Conservation (phyloP, 1,140 invertebrate genomes). For the Calycopis cecrops region DNA sequence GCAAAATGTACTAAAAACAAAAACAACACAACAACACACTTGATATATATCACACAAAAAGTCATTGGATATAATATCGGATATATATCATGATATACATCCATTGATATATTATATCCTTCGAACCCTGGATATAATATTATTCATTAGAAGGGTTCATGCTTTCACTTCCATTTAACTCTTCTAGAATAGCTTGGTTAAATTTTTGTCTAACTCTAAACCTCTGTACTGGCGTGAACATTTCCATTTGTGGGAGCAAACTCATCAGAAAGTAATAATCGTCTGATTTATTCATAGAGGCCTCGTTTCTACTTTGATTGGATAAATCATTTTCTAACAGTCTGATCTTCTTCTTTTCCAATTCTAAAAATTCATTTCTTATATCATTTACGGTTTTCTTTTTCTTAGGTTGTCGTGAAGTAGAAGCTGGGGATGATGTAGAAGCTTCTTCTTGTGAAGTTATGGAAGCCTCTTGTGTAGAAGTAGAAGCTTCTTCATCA, state of each 20-base stretch:
- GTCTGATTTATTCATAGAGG: slow-evolving; percentile 23
- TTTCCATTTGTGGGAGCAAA: slow-evolving; percentile 28
- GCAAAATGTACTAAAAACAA: too few species aligned
- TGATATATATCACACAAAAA: too few species aligned
- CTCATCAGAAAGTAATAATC: slow-evolving; percentile 27
- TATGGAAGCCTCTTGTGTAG: slow-evolving; percentile 15
- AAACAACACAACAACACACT: too few species aligned
- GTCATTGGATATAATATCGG: too few species aligned
- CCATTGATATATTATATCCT: too few species aligned
- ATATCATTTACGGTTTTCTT: slow-evolving; percentile 24
- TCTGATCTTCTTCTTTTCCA: slow-evolving; percentile 23
- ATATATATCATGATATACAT: too few species aligned
- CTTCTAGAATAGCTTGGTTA: slow-evolving; percentile 19
- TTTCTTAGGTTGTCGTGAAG: slow-evolving; percentile 12
- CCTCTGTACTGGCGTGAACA: slow-evolving; percentile 24
- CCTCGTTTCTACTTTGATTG: slow-evolving; percentile 20
- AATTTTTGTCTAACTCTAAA: slow-evolving; percentile 24
- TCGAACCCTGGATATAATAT: too few species aligned
- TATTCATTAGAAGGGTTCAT: slow-evolving; percentile 4
- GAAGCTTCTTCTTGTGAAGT: slow-evolving; percentile 7
- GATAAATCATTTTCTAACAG: slow-evolving; percentile 23
- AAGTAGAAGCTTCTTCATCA: slow-evolving; percentile 15
- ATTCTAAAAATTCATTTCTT: slow-evolving; percentile 28
- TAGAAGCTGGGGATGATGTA: slow-evolving; percentile 16
- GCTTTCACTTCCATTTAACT: slow-evolving; percentile 8